Evolutionary conservation across 2,888 invertebrate species (phyloP), one percentile per base, ranked within the genome.

Genomic region (Athalia rosae): DNA sequence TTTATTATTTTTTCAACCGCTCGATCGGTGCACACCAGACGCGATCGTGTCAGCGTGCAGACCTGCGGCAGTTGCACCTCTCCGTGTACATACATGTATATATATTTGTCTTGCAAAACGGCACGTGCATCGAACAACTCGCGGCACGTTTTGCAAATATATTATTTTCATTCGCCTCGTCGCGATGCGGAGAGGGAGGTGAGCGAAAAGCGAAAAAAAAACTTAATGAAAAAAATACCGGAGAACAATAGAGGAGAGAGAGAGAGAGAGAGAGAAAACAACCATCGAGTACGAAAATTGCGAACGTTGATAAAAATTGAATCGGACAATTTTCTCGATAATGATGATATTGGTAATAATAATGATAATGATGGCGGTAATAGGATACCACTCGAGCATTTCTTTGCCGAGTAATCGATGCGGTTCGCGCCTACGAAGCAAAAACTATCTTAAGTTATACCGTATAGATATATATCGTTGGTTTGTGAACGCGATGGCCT

Each of bases 81-180:
- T 13, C 6, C 8, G 50, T 50, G n/a, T 58, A 5, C 4, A 58
- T 13, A 28, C 9, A 7, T 48, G 50, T 50, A n/a, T 58, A 5
- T 4, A 58, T 13, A 28, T 9, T 7, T 48, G 48, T 58, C 56
- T 71, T 58, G 58, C 43, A 7, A 43, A 64, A 64, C 71, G 71
- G 45, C 58, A 71, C 71, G 71, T 71, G 71, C 71, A 45, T 45
- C 13, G 9, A 28, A 28, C 28, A 28, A 28, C 4, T 15, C 45
- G 71, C n/a, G 56, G 56, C 58, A 58, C 58, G 58, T 71, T 71
- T 56, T 58, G 71, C 71, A 58, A 43, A 45, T 45, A 67, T 3
- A 61, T 13, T 58, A 45, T 45, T 8, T 3, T 15, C 15, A 28
- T 28, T 28, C 28, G 28, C 28, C 28, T 28, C 28, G 28, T 28